phyloP scores from a whole-genome alignment of 2,797 vertebrate genomes.

The Uromys caudimaculatus region DNA sequence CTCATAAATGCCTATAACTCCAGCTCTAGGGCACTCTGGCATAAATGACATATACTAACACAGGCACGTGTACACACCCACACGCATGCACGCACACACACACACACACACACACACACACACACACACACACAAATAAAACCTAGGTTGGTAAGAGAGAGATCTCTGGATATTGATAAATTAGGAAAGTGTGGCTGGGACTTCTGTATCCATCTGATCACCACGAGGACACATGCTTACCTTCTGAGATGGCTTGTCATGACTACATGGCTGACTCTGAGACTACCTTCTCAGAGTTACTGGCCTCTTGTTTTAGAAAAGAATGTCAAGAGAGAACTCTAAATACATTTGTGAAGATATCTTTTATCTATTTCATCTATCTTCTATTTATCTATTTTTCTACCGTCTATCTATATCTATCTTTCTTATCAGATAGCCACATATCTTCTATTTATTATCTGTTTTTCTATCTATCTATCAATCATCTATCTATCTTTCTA shows the following conservation, averaged over 20 bases:
- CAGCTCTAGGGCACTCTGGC: neutral
- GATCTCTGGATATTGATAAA: neutral
- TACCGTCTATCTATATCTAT: neutral
- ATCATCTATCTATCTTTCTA: neutral
- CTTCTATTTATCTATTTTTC: neutral
- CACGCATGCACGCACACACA: too few relatives aligned
- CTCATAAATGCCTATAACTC: neutral
- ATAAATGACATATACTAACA: neutral
- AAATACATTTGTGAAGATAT: neutral
- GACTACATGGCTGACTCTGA: neutral
- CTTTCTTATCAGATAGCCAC: neutral
- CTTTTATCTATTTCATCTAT: neutral
- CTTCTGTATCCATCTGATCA: neutral
- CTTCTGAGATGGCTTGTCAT: neutral
- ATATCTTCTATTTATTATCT: neutral
- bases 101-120: too few relatives aligned
- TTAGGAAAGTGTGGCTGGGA: neutral
- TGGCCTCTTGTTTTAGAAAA: conserved; percentile 1
- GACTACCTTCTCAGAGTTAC: neutral
- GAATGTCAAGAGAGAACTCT: neutral
- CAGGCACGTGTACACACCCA: neutral
- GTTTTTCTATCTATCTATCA: neutral
- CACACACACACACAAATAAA: neutral
- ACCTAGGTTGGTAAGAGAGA: neutral
- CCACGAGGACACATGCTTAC: neutral